Evolutionary conservation across 2,113 vertebrate species (phyloP).

Genomic region (Tringa solitaria): DNA sequence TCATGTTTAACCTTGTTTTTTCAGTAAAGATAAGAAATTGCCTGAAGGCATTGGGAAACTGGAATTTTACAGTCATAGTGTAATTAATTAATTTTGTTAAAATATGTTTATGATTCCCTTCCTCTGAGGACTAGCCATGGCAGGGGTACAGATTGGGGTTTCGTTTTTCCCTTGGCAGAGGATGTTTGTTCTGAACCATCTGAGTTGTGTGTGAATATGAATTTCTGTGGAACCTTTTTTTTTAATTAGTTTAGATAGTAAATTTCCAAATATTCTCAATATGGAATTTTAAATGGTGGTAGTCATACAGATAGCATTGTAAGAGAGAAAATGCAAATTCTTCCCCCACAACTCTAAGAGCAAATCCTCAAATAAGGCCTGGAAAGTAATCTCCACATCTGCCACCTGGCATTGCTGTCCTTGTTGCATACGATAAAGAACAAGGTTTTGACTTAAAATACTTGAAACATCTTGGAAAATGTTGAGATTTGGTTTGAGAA

Average conservation of each 20-base stretch:
- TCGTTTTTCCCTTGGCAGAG: background rate
- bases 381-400: background rate
- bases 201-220: background rate
- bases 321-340: background rate
- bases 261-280: background rate
- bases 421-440: background rate
- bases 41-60: background rate
- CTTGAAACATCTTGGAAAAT: background rate
- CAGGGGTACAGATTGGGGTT: background rate
- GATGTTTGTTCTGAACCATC: background rate
- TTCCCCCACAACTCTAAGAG: background rate
- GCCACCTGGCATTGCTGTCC: background rate
- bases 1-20: slow-evolving; percentile 37
- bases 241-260: background rate
- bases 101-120: background rate
- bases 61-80: background rate
- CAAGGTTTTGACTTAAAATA: background rate
- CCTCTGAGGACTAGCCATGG: background rate
- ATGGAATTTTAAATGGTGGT: background rate
- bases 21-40: background rate
- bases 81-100: slow-evolving; percentile 31
- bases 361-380: background rate
- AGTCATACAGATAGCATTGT: background rate
- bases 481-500: background rate
- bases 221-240: background rate